These are phyloP conservation scores for Myotis lucifugus DNA, from an alignment of 2,113 vertebrate species.

Conservation along the genomic window DNA sequence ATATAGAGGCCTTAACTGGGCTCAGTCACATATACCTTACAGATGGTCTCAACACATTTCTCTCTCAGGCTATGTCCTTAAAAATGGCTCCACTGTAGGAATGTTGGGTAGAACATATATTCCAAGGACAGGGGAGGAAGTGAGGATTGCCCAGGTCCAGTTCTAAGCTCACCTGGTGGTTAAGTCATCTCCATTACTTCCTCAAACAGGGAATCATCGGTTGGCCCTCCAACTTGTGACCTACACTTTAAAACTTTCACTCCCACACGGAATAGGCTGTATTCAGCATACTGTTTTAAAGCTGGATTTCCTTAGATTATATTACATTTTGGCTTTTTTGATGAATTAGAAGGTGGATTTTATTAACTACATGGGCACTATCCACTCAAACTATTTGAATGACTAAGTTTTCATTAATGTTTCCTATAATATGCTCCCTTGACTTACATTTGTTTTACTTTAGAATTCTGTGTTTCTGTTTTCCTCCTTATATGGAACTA, in stretches of 20 bases:
- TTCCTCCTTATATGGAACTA: not conserved
- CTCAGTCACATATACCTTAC: not conserved
- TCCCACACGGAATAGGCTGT: not conserved
- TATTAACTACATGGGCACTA: not conserved
- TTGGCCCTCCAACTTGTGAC: not conserved
- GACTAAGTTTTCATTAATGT: conserved; percentile 13
- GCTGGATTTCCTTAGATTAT: not conserved
- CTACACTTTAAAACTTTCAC: not conserved
- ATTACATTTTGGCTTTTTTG: not conserved
- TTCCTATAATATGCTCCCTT: not conserved
- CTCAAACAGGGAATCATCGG: not conserved
- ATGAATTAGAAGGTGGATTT: not conserved
- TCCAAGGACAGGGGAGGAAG: not conserved
- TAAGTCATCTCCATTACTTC: not conserved
- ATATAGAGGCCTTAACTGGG: not conserved
- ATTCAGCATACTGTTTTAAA: not conserved
- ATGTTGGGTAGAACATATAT: not conserved
- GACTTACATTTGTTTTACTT: not conserved
- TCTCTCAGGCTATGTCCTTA: not conserved
- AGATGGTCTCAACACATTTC: not conserved
- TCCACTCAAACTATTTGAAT: not conserved
- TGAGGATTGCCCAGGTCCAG: not conserved
- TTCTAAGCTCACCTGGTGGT: not conserved
- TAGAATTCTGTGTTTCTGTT: not conserved
- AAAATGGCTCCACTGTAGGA: not conserved